phyloP scores from a whole-genome alignment of 1,140 invertebrate species.

The Anagrus nilaparvatae region DNA sequence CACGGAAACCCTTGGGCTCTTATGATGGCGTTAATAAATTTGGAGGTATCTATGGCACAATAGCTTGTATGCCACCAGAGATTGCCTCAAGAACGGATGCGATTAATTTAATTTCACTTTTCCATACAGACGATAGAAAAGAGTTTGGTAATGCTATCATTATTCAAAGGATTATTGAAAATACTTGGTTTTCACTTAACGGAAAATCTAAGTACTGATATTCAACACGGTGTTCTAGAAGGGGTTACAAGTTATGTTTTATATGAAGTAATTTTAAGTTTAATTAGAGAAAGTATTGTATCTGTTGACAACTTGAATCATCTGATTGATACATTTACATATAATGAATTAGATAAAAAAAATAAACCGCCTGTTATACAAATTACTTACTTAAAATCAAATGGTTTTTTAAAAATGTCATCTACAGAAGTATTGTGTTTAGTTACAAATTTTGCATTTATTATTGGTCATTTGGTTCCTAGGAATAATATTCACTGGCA shows the following conservation, averaged over 20 bases:
- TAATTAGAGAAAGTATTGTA: not conserved
- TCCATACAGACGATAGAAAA: not conserved
- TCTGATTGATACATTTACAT: no score
- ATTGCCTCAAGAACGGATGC: not conserved
- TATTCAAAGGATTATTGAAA: not conserved
- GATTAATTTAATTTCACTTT: not conserved
- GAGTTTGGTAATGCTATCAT: not conserved
- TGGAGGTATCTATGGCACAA: not conserved
- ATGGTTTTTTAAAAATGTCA: not conserved
- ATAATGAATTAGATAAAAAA: no score
- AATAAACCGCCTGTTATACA: not conserved
- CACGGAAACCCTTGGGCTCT: conserved; percentile 10
- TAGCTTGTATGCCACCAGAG: not conserved
- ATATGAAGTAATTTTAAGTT: not conserved
- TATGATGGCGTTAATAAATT: conserved; percentile 6
- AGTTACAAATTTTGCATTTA: not conserved
- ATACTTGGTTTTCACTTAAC: not conserved
- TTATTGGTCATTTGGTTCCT: no score
- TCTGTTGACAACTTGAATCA: no score
- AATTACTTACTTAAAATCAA: not conserved
- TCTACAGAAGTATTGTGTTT: not conserved
- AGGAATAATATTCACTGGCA: not conserved
- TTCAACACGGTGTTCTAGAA: not conserved
- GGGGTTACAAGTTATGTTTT: not conserved
- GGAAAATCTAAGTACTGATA: not conserved